These are phyloP conservation scores for Oedothorax gibbosus DNA, from an alignment of 1,140 invertebrate genomes.

Conservation along the genomic window DNA sequence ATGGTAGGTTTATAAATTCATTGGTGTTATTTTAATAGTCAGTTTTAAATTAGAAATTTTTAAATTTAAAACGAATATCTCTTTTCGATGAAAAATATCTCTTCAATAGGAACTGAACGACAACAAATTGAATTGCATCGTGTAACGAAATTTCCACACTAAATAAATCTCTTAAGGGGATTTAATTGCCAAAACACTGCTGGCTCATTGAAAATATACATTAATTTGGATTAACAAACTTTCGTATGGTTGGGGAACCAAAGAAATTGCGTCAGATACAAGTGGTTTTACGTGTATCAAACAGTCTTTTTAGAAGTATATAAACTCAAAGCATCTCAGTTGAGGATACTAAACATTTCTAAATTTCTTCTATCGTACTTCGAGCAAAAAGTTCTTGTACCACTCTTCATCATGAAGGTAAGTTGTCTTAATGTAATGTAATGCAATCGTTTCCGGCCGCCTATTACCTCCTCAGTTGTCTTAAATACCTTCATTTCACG, in stretches of 20 bases:
- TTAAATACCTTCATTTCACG: neutral
- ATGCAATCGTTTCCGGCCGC: too few species aligned
- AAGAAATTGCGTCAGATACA: constrained; percentile 4
- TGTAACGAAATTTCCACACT: neutral
- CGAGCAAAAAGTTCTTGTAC: neutral
- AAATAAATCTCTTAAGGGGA: constrained; percentile 28
- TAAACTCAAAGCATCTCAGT: neutral
- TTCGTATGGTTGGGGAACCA: constrained; percentile 2
- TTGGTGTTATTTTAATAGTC: too few species aligned
- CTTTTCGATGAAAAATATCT: too few species aligned
- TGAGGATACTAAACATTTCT: neutral
- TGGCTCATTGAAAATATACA: neutral
- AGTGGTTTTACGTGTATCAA: neutral
- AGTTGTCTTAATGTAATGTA: neutral
- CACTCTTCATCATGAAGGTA: constrained; percentile 36
- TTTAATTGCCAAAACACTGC: neutral
- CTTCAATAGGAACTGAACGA: too few species aligned
- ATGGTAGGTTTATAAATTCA: too few species aligned
- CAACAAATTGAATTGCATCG: too few species aligned
- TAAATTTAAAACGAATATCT: too few species aligned
- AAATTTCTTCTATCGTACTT: constrained; percentile 14
- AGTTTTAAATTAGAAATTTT: too few species aligned
- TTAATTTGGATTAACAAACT: constrained; percentile 33
- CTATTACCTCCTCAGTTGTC: too few species aligned
- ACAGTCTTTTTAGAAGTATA: neutral